These are phyloP conservation scores for Sylvietta virens DNA, from an alignment of 2,113 vertebrate species.

Conservation along the genomic window DNA sequence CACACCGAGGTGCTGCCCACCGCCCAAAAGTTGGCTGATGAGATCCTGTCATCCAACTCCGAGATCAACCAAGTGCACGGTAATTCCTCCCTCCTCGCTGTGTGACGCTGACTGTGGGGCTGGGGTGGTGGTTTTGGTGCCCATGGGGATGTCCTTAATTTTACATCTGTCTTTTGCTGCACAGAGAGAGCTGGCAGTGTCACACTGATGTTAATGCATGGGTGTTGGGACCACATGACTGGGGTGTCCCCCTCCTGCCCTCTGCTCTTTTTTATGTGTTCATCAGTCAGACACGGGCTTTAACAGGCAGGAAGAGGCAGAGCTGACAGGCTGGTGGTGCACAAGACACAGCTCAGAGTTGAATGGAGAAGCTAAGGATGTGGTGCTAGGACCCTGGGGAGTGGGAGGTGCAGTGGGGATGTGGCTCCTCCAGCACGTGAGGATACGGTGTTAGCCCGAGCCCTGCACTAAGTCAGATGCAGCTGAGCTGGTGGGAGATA, in stretches of 20 bases:
- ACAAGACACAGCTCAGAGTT: not conserved
- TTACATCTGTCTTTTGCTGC: not conserved
- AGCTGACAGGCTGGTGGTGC: not conserved
- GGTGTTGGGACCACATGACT: not conserved
- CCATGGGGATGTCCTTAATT: fast-evolving
- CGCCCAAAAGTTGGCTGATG: conserved; percentile 95
- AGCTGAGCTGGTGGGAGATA: not conserved
- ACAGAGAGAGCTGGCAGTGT: not conserved
- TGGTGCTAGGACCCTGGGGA: not conserved
- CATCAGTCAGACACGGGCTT: not conserved
- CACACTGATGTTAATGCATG: not conserved
- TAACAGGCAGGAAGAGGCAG: not conserved
- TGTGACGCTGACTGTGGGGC: not conserved
- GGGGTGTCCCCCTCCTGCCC: not conserved
- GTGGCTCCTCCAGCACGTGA: fast-evolving
- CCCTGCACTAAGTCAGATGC: not conserved
- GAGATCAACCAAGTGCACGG: conserved; percentile 99
- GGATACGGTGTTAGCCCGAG: not conserved
- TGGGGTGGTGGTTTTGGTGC: not conserved
- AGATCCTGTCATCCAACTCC: conserved; percentile 98
- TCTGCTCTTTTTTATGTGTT: not conserved
- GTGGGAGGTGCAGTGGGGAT: fast-evolving
- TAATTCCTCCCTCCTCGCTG: conserved; percentile 56
- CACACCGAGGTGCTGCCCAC: conserved; percentile 99
- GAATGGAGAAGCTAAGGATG: not conserved